Evolutionary conservation across 2,797 vertebrate species (phyloP), one percentile per base, ranked within the genome.

Genomic region (Ciconia nigra): DNA sequence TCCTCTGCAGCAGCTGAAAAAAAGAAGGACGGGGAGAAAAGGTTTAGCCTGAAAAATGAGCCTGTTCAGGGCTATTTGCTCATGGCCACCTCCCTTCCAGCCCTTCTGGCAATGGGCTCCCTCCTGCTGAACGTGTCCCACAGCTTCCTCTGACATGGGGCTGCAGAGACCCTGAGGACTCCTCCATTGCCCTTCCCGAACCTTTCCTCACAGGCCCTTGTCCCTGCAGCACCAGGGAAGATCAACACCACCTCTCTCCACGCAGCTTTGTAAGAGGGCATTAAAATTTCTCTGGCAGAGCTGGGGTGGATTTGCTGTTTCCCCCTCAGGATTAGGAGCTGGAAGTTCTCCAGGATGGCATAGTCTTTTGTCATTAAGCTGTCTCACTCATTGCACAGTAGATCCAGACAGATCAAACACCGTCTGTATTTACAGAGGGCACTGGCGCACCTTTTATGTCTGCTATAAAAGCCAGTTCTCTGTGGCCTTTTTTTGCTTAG

Each of bases 331-430:
- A 72, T 69, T 52, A 74, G 54, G 33, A 90, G 46, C n/a, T 86
- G 70, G 28, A 84, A 72, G 22, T 33, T 87, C 73, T 87, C 66
- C 44, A 51, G 20, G 28, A 58, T 31, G n/a, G 35, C 39, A 58
- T 5, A 59, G 63, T 33, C 39, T 69, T 91, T 82, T 55, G 42
- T 59, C 58, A 72, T 92, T 92, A 87, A 72, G 22, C 31, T 70
- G 28, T 44, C 51, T 86, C 51, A 33, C 9, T 83, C 12, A 10
- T 20, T 55, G 51, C 42, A 52, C 4, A 7, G 70, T 47, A n/a
- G 28, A 78, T 66, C 16, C 46, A 91, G 63, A 81, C n/a, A 93
- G n/a, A 79, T 62, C 71, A 94, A 94, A 67, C 61, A 62, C 10
- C 5, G 3, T 42, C 33, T 70, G 41, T 59, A 67, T 83, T 95